Evolutionary conservation across 2,888 invertebrate species (phyloP).

Genomic region (Oscheius sp.): DNA sequence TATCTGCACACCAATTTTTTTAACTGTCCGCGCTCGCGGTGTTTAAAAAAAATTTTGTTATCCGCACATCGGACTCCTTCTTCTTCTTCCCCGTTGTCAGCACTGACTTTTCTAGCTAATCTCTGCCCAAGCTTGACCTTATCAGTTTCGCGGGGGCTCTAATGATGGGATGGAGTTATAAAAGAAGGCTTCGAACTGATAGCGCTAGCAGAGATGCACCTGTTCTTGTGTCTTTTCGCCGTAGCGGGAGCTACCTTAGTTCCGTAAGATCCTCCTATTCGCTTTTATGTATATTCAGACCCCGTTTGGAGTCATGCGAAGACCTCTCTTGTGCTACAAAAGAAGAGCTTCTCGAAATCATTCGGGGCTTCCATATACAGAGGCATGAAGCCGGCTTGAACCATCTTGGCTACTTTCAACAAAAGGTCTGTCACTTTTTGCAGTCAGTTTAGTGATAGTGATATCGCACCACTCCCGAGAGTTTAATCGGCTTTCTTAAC

Average conservation of each 20-base stretch:
- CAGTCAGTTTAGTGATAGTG: neutral
- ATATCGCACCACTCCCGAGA: neutral
- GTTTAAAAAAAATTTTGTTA: neutral
- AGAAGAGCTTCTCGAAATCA: constrained; percentile 23
- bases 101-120: neutral
- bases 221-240: no score
- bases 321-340: constrained; percentile 26
- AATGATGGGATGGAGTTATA: constrained; percentile 4
- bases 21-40: no score
- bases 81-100: neutral
- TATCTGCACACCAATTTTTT: no score
- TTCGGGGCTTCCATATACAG: constrained; percentile 20
- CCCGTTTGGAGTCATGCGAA: constrained; percentile 9
- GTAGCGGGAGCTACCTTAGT: constrained; percentile 1
- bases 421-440: neutral
- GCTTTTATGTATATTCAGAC: neutral
- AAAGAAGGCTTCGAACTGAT: constrained; percentile 19
- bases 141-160: constrained; percentile 12
- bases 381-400: neutral
- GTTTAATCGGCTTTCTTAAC: neutral
- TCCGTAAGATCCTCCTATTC: neutral
- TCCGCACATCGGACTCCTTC: no score
- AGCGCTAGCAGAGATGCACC: constrained; percentile 7
- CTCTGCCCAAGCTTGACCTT: no score
- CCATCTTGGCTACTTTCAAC: constrained; percentile 5